Evolutionary conservation across 2,113 vertebrate genomes (phyloP).

Genomic region (Hepsetus odoe): DNA sequence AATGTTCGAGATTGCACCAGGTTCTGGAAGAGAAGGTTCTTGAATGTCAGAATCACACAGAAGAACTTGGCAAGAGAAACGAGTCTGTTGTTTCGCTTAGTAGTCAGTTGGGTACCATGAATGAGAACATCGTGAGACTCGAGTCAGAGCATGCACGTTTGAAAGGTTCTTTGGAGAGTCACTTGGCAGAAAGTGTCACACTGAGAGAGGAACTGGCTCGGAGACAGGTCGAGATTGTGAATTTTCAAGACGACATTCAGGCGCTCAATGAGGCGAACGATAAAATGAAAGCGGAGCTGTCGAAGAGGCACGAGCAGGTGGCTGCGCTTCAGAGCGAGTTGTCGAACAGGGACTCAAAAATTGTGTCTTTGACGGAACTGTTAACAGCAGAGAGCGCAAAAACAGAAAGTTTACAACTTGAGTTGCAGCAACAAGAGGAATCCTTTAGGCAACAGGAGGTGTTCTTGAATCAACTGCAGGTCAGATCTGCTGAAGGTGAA

Average conservation of each 20-base stretch:
- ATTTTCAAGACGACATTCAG: slow-evolving; percentile 68
- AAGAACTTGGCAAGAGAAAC: slow-evolving; percentile 69
- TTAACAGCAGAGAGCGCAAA: slow-evolving; percentile 64
- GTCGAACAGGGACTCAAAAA: slow-evolving; percentile 62
- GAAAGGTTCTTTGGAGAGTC: slow-evolving; percentile 61
- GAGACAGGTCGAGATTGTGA: slow-evolving; percentile 63
- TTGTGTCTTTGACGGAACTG: slow-evolving; percentile 70
- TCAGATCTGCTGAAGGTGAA: slow-evolving; percentile 64
- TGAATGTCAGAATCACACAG: slow-evolving; percentile 67
- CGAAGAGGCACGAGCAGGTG: slow-evolving; percentile 68
- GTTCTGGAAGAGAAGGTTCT: slow-evolving; percentile 56
- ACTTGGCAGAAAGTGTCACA: slow-evolving; percentile 63
- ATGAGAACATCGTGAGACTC: slow-evolving; percentile 67
- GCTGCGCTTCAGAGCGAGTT: slow-evolving; percentile 65
- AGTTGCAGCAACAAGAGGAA: slow-evolving; percentile 68
- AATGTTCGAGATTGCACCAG: slow-evolving; percentile 61
- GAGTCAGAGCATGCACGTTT: slow-evolving; percentile 67
- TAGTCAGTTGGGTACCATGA: slow-evolving; percentile 69
- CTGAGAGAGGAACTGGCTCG: slow-evolving; percentile 66
- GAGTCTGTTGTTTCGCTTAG: slow-evolving; percentile 69
- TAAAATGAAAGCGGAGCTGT: slow-evolving; percentile 71
- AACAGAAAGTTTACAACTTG: slow-evolving; percentile 65
- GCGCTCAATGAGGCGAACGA: slow-evolving; percentile 72
- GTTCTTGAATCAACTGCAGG: slow-evolving; percentile 72
- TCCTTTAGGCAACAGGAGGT: slow-evolving; percentile 70